Evolutionary conservation across 2,888 invertebrate genomes (phyloP).

Genomic region (Punctoribates punctum): DNA sequence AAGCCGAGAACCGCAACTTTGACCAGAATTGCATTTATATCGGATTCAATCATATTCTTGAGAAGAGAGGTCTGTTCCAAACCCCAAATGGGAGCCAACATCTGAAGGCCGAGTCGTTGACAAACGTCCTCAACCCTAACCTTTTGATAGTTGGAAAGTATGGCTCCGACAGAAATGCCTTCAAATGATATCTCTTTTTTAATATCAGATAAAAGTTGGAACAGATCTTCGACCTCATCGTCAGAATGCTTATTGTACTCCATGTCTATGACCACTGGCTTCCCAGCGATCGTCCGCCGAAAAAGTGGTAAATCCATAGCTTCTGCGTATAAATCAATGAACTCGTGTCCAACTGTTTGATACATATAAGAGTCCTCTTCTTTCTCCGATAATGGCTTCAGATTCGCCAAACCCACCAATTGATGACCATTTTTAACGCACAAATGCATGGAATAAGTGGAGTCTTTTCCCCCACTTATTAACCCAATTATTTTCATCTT

Average conservation of each 20-base stretch:
- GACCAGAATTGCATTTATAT: slow-evolving; percentile 88
- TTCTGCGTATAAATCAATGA: slow-evolving; percentile 82
- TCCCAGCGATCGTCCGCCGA: slow-evolving; percentile 75
- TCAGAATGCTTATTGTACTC: slow-evolving; percentile 72
- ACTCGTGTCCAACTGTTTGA: slow-evolving; percentile 97
- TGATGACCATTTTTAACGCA: slow-evolving; percentile 91
- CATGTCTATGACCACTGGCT: slow-evolving; percentile 72
- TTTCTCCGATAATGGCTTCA: slow-evolving; percentile 69
- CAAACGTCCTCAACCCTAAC: slow-evolving; percentile 98
- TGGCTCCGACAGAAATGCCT: slow-evolving; percentile 95
- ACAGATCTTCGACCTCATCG: slow-evolving; percentile 97
- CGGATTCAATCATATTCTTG: slow-evolving; percentile 92
- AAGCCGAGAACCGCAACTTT: slow-evolving; percentile 95
- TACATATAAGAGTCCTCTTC: slow-evolving; percentile 98
- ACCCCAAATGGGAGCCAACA: slow-evolving; percentile 92
- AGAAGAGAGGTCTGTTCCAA: slow-evolving; percentile 88
- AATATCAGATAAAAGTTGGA: slow-evolving; percentile 69
- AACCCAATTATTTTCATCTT: slow-evolving; percentile 46
- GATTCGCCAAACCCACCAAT: slow-evolving; percentile 92
- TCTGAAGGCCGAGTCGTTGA: slow-evolving; percentile 77
- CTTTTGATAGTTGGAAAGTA: slow-evolving; percentile 96
- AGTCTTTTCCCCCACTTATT: slow-evolving; percentile 97
- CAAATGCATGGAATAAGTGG: slow-evolving; percentile 98
- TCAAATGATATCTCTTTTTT: slow-evolving; percentile 74
- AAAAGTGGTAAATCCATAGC: slow-evolving; percentile 91